A percentile compares a stretch with the other conserved stretches of the same genome.
These are phyloP conservation scores for Naja naja DNA, from an alignment of 2,113 vertebrate species.

Conservation along the genomic window DNA sequence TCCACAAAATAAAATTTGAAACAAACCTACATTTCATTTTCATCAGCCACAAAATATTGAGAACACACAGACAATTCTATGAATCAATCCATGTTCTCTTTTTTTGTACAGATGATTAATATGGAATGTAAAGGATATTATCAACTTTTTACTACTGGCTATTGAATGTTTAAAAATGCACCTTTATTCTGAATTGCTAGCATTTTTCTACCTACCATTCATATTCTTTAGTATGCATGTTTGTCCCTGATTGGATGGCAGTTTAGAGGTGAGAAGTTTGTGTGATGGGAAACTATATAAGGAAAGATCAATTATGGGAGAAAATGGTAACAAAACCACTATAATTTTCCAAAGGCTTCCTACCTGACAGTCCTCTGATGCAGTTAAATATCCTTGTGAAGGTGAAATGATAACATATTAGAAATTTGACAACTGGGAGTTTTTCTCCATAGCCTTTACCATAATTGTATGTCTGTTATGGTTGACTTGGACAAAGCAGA, in stretches of 20 bases:
- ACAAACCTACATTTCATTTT: background rate
- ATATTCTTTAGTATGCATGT: background rate
- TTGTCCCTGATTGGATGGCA: background rate
- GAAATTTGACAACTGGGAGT: background rate
- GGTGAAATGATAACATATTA: background rate
- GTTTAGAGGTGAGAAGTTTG: background rate
- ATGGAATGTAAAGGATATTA: background rate
- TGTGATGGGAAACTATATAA: background rate
- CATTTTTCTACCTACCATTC: background rate
- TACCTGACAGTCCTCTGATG: background rate
- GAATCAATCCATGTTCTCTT: background rate
- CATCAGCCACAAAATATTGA: background rate
- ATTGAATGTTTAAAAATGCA: background rate
- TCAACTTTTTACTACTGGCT: background rate
- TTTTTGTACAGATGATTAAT: background rate
- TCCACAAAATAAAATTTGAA: background rate
- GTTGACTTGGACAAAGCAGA: background rate
- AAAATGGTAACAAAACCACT: background rate
- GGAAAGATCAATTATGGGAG: background rate
- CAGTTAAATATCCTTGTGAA: background rate
- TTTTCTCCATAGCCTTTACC: background rate
- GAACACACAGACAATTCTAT: background rate
- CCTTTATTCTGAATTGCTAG: background rate
- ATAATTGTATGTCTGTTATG: background rate
- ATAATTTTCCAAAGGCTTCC: background rate